A percentile compares a stretch with the other conserved stretches of the same genome.
phyloP scores from a whole-genome alignment of 1,140 invertebrate genomes.

The Globodera ellingtonae region DNA sequence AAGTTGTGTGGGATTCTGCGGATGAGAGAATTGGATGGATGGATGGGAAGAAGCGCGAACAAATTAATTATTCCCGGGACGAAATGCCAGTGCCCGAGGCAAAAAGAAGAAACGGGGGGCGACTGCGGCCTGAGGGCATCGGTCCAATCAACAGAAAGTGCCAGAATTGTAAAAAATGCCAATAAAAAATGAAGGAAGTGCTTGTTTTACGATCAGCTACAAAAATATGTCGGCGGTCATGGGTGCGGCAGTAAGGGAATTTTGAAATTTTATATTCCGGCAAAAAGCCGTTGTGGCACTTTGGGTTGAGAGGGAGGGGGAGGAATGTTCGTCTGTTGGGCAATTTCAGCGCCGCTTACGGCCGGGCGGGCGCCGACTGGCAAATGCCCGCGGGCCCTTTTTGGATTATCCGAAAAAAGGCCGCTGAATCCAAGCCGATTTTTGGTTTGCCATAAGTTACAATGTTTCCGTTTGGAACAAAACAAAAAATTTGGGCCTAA shows the following conservation, averaged over 20 bases:
- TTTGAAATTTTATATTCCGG: too few species aligned
- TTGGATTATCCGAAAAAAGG: too few species aligned
- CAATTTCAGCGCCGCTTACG: too few species aligned
- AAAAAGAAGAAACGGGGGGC: not conserved
- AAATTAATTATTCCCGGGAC: not conserved
- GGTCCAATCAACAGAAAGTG: not conserved
- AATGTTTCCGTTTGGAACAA: conserved; percentile 17
- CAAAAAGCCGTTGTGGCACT: too few species aligned
- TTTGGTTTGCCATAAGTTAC: not conserved
- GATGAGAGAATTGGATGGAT: not conserved
- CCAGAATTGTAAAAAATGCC: not conserved
- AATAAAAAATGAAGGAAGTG: not conserved
- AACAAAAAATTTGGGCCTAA: conserved; percentile 13
- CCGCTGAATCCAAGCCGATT: not conserved
- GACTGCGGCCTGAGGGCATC: not conserved
- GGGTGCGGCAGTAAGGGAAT: too few species aligned
- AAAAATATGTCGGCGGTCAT: too few species aligned
- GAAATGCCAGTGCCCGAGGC: not conserved
- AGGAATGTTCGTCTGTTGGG: too few species aligned
- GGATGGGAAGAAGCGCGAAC: not conserved
- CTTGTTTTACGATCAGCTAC: too few species aligned
- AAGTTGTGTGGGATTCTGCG: not conserved
- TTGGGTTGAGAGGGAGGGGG: too few species aligned
- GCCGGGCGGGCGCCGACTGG: too few species aligned
- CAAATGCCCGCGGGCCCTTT: too few species aligned